These are phyloP conservation scores for Apus apus DNA, from an alignment of 2,113 vertebrate species.

Conservation along the genomic window DNA sequence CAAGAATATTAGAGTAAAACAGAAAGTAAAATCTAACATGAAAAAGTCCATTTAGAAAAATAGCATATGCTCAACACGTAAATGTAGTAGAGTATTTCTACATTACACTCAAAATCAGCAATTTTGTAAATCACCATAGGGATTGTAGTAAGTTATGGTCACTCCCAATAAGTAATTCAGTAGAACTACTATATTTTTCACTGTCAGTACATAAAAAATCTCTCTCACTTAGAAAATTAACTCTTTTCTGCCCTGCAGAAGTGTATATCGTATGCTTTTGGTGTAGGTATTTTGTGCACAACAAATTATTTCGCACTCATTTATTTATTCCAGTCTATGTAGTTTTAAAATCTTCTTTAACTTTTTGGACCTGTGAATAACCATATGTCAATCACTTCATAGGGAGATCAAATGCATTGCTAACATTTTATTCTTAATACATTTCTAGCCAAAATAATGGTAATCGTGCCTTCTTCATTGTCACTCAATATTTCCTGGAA, in stretches of 20 bases:
- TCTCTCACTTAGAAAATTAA: background rate
- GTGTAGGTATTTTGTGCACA: background rate
- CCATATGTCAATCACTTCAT: background rate
- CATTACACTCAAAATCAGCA: background rate
- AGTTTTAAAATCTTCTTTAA: background rate
- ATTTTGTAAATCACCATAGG: background rate
- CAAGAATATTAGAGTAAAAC: background rate
- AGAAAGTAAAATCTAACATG: background rate
- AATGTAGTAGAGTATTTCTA: background rate
- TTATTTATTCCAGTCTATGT: background rate
- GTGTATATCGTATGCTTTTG: background rate
- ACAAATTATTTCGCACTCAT: background rate
- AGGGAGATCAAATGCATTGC: background rate
- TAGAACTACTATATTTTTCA: background rate
- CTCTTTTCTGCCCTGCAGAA: background rate
- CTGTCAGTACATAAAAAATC: slow-evolving; percentile 15
- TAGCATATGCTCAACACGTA: background rate
- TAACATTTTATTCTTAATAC: background rate
- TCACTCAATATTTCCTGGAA: background rate
- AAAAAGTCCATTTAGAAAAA: background rate
- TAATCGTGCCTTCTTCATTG: background rate
- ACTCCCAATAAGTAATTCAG: background rate
- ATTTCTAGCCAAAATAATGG: background rate
- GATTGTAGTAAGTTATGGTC: background rate
- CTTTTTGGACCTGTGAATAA: background rate